These are phyloP conservation scores for Zaprionus capensis DNA, from an alignment of 1,140 invertebrate species.

Conservation along the genomic window DNA sequence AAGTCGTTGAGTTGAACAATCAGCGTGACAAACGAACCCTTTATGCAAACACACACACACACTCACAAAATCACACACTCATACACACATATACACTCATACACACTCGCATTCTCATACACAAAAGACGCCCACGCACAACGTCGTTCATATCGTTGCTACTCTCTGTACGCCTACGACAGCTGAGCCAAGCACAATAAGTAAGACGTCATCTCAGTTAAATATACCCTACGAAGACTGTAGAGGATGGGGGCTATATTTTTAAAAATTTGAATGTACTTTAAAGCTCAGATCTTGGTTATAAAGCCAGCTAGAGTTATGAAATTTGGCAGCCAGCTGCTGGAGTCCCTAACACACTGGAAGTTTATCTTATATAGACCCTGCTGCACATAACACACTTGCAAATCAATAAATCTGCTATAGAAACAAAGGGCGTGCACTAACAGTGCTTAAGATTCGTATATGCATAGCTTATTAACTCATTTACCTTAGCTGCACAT, in stretches of 20 bases:
- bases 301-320: background rate
- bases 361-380: background rate
- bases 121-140: background rate
- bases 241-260: background rate
- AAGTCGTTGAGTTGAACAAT: constrained; percentile 45
- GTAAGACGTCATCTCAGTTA: constrained; percentile 25
- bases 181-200: background rate
- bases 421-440: background rate
- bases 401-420: background rate
- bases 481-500: background rate
- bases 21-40: constrained; percentile 18
- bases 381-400: no score
- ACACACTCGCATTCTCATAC: background rate
- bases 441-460: background rate
- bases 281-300: background rate
- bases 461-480: background rate
- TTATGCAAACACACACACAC: background rate
- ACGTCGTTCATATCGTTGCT: constrained; percentile 24
- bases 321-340: background rate
- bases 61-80: background rate
- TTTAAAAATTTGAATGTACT: background rate
- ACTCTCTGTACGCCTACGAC: constrained; percentile 28
- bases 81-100: background rate
- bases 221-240: background rate
- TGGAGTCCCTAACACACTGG: background rate